A percentile compares a stretch with the other conserved stretches of the same genome.
These are phyloP conservation scores for Drosophila borborema DNA, from an alignment of 2,888 invertebrate genomes.

Conservation along the genomic window DNA sequence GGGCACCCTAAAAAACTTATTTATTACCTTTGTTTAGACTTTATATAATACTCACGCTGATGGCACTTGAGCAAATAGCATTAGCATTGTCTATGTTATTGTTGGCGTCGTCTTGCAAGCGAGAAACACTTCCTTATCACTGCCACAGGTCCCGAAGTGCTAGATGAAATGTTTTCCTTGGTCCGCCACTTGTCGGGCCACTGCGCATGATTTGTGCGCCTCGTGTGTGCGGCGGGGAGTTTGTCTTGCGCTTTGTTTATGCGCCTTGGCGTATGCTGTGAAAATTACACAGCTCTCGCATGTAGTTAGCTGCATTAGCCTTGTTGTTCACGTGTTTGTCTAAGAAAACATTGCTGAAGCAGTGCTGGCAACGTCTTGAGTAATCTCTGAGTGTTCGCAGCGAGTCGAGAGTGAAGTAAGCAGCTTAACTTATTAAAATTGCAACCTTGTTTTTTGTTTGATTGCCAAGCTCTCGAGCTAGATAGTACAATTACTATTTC, in stretches of 20 bases:
- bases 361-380: not conserved
- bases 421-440: not conserved
- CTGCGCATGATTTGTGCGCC: constrained; percentile 68
- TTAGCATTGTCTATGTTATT: constrained; percentile 61
- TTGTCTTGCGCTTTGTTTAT: constrained; percentile 43
- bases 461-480: not conserved
- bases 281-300: constrained; percentile 46
- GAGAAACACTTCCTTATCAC: constrained; percentile 67
- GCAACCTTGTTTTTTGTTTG: too few species aligned
- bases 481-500: not conserved
- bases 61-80: constrained; percentile 72
- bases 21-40: constrained; percentile 79
- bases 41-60: constrained; percentile 71
- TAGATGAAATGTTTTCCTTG: constrained; percentile 50
- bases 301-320: constrained; percentile 25
- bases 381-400: not conserved
- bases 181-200: constrained; percentile 37
- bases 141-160: constrained; percentile 26
- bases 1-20: constrained; percentile 69
- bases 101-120: constrained; percentile 26
- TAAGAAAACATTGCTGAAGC: constrained; percentile 22
- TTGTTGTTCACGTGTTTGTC: constrained; percentile 11
- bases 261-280: constrained; percentile 43
- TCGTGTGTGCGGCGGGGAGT: constrained; percentile 19
- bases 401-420: constrained; percentile 6